Evolutionary conservation across 92 coral and sea anemone genomes (phyloP).

Genomic region (Porites evermanni): DNA sequence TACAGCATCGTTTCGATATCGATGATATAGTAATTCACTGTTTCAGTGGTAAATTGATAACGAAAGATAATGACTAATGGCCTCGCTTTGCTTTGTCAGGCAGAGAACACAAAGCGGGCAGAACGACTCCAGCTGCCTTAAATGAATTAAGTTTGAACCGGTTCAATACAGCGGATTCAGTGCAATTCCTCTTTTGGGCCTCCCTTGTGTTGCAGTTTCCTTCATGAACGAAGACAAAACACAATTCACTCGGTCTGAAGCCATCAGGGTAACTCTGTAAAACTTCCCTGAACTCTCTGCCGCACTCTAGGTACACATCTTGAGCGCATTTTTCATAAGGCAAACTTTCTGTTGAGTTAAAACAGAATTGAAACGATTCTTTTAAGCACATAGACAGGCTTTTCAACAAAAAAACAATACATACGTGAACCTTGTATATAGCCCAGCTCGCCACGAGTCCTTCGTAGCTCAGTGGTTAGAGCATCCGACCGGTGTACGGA

Average conservation of each 20-base stretch:
- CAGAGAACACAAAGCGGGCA: background rate
- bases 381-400: too few relatives aligned
- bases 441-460: too few relatives aligned
- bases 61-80: too few relatives aligned
- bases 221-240: background rate
- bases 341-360: background rate
- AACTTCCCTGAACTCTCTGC: background rate
- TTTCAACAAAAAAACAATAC: too few relatives aligned
- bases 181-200: background rate
- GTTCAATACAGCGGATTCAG: background rate
- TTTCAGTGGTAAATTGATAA: too few relatives aligned
- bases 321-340: background rate
- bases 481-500: too few relatives aligned
- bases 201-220: background rate
- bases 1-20: too few relatives aligned
- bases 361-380: background rate
- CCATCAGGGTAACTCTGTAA: background rate
- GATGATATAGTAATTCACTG: too few relatives aligned
- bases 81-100: too few relatives aligned
- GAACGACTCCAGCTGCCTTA: background rate
- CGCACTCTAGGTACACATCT: background rate
- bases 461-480: too few relatives aligned
- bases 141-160: conserved; percentile 20
- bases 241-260: background rate
- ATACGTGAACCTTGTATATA: too few relatives aligned